Evolutionary conservation across 2,888 invertebrate species (phyloP), one percentile per base, ranked within the genome.

Genomic region (Dusona sp.): DNA sequence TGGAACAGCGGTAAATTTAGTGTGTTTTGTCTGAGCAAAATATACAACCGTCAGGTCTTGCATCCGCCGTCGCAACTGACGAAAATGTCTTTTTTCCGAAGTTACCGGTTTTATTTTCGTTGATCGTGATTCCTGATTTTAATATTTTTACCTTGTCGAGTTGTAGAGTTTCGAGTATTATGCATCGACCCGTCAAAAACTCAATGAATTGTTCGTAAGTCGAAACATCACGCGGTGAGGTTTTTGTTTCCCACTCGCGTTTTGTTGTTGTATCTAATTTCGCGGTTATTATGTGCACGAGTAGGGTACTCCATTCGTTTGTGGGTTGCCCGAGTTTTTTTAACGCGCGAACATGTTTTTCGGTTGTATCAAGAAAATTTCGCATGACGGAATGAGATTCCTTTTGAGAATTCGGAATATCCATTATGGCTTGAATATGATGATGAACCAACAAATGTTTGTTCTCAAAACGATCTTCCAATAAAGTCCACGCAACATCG

Each of bases 121-220:
- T 3, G 25, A 36, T 65, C 1, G 48, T 65, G 16, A 51, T 16
- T 16, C 22, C 51, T 13, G 80, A 64, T 70, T 79, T 79, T 79
- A 8, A 61, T 9, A 16, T 9, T 45, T 77, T 83, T 2, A 22
- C 42, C 22, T 22, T 36, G n/a, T 79, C 83, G 3, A 77, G 74
- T 38, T 38, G 38, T 38, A 38, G 8, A 38, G 38, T 38, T 11
- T 74, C 83, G 22, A 86, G 57, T 33, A 86, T 80, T 22, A 48
- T 33, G 36, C 86, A 86, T 13, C 83, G 86, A 22, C 83, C 80
- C 64, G 83, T 80, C 6, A 83, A 67, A 42, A 86, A 86, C 19
- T 77, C 77, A 8, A 48, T 83, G 22, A 86, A 72, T 38, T 3
- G 3, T 54, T 65, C 42, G 33, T n/a, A 81, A 54, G 51, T 16